Evolutionary conservation across 92 coral and sea anemone species (phyloP).

Genomic region (Palythoa grandis): DNA sequence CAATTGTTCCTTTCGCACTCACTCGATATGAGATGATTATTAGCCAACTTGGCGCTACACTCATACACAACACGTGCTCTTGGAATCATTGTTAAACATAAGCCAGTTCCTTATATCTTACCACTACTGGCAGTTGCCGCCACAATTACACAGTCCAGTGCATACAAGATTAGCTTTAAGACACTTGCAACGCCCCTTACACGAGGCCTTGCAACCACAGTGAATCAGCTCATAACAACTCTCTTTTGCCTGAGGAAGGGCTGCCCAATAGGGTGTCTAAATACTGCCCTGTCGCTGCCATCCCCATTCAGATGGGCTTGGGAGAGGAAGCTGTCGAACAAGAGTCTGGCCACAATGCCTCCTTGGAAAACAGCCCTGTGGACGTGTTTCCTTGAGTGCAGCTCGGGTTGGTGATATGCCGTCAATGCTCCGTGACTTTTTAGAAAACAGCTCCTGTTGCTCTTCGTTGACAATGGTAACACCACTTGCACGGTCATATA

Average conservation of each 20-base stretch:
- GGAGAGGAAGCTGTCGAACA: slow-evolving; percentile 28
- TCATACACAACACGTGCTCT: slow-evolving; percentile 17
- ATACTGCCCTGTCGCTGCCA: slow-evolving; percentile 39
- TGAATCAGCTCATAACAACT: slow-evolving; percentile 46
- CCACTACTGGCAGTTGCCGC: slow-evolving; percentile 40
- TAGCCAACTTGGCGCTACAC: slow-evolving; percentile 23
- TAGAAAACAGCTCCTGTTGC: slow-evolving; percentile 20
- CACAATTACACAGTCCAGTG: slow-evolving; percentile 46
- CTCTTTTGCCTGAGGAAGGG: slow-evolving; percentile 45
- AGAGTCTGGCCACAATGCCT: slow-evolving; percentile 45
- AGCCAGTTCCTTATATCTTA: slow-evolving; percentile 23
- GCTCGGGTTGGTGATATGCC: slow-evolving; percentile 39
- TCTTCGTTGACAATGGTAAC: slow-evolving; percentile 30
- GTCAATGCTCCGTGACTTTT: slow-evolving; percentile 35
- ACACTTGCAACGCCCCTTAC: slow-evolving; percentile 46
- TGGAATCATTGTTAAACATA: slow-evolving; percentile 21
- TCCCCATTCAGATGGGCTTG: slow-evolving; percentile 42
- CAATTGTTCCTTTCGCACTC: slow-evolving; percentile 8
- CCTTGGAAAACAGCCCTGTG: slow-evolving; percentile 39
- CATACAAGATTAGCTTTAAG: slow-evolving; percentile 46
- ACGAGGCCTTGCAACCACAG: slow-evolving; percentile 36
- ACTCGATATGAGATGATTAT: not conserved
- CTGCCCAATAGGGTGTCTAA: slow-evolving; percentile 41
- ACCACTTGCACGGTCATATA: slow-evolving; percentile 59
- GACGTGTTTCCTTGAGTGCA: slow-evolving; percentile 44